Evolutionary conservation across 2,797 vertebrate species (phyloP).

Genomic region (Smutsia temminckii): DNA sequence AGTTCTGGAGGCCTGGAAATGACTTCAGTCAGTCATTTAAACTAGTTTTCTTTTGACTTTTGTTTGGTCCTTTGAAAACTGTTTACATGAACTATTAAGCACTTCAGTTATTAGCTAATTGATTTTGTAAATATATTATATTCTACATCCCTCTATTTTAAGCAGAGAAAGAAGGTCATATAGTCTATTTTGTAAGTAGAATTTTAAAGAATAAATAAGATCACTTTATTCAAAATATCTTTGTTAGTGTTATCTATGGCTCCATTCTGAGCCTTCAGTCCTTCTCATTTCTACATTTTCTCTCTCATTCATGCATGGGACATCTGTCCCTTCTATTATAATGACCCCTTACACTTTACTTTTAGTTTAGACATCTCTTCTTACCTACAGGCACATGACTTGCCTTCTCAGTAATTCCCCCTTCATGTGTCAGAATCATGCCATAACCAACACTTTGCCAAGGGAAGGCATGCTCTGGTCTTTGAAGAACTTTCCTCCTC

Average conservation of each 20-base stretch:
- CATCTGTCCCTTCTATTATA: neutral
- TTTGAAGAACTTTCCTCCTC: neutral
- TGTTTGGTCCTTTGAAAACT: neutral
- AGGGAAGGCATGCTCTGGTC: neutral
- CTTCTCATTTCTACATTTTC: neutral
- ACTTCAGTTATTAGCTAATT: neutral
- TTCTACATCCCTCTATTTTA: neutral
- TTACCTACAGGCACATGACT: neutral
- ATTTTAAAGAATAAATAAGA: neutral
- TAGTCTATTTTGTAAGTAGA: neutral
- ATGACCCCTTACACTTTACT: neutral
- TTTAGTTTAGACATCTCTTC: neutral
- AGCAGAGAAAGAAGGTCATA: neutral
- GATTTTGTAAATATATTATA: neutral
- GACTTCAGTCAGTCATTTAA: neutral
- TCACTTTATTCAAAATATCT: neutral
- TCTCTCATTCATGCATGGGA: neutral
- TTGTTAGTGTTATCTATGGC: neutral
- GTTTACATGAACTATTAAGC: neutral
- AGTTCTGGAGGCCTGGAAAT: neutral
- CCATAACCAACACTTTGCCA: neutral
- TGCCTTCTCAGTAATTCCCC: neutral
- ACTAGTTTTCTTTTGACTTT: neutral
- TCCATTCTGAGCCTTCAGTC: neutral
- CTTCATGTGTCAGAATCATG: neutral